Percentiles rank a stretch among this genome's conserved stretches.
These are phyloP conservation scores for Sepioteuthis lessoniana DNA, from an alignment of 2,888 invertebrate species.

Conservation along the genomic window DNA sequence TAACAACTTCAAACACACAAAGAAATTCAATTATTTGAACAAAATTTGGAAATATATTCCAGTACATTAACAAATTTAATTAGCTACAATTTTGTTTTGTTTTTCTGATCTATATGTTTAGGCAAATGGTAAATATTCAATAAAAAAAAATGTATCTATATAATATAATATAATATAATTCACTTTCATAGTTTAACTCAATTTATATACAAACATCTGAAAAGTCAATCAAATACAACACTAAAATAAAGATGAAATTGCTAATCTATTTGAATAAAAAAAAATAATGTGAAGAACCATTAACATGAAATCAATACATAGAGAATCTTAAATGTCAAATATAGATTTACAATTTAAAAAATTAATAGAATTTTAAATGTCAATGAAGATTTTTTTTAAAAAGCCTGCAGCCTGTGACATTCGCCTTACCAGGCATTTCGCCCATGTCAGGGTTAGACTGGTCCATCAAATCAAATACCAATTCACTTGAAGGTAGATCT, in stretches of 20 bases:
- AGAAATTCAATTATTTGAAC: no score
- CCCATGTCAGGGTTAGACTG: constrained; percentile 35
- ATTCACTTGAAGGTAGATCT: constrained; percentile 43
- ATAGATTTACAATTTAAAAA: background rate
- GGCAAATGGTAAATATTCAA: no score
- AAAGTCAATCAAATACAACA: background rate
- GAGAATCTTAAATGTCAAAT: background rate
- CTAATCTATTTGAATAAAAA: no score
- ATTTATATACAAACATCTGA: background rate
- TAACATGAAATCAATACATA: background rate
- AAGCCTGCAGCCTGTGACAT: background rate
- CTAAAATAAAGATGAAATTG: background rate
- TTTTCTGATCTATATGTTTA: no score
- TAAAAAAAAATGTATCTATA: no score
- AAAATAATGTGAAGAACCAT: background rate
- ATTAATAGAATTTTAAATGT: background rate
- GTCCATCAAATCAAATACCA: constrained; percentile 43
- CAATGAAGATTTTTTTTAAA: background rate
- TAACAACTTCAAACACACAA: no score
- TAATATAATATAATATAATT: no score
- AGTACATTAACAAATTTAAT: no score
- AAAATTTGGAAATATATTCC: no score
- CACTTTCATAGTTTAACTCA: background rate
- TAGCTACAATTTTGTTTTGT: no score
- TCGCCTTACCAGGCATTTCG: background rate